Evolutionary conservation across 2,797 vertebrate species (phyloP).

Genomic region (Craterocephalus amniculus): DNA sequence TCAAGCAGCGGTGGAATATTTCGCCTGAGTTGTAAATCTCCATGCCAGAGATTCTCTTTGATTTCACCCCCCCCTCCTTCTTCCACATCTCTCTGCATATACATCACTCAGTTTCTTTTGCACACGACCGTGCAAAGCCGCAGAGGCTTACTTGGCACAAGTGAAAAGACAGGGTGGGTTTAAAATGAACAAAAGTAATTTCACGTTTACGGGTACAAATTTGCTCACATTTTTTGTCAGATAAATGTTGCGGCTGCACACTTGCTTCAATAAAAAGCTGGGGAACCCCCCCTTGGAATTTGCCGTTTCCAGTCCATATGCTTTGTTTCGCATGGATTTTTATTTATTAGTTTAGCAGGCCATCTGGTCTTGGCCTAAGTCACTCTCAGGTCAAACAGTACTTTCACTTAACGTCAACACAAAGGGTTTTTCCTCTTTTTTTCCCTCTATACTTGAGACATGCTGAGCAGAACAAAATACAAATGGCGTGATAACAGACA

Average conservation of each 20-base stretch:
- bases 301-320: conserved; percentile 65
- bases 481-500: conserved; percentile 59
- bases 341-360: conserved; percentile 64
- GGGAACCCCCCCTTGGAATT: conserved; percentile 57
- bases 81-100: conserved; percentile 18
- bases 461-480: conserved; percentile 42
- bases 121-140: conserved; percentile 51
- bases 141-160: conserved; percentile 56
- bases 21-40: conserved; percentile 79
- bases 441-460: conserved; percentile 5
- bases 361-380: conserved; percentile 71
- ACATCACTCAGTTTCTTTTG: conserved; percentile 38
- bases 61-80: conserved; percentile 50
- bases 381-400: conserved; percentile 69
- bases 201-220: conserved; percentile 57
- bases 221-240: conserved; percentile 65
- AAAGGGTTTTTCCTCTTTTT: conserved; percentile 16
- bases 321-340: conserved; percentile 60
- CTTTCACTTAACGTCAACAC: conserved; percentile 65
- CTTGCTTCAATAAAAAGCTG: conserved; percentile 52
- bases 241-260: conserved; percentile 55
- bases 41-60: conserved; percentile 77
- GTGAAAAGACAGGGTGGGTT: conserved; percentile 27
- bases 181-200: conserved; percentile 57
- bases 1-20: conserved; percentile 68